Conservation (phyloP, 2,113 vertebrate genomes). For the Cololabis saira region DNA sequence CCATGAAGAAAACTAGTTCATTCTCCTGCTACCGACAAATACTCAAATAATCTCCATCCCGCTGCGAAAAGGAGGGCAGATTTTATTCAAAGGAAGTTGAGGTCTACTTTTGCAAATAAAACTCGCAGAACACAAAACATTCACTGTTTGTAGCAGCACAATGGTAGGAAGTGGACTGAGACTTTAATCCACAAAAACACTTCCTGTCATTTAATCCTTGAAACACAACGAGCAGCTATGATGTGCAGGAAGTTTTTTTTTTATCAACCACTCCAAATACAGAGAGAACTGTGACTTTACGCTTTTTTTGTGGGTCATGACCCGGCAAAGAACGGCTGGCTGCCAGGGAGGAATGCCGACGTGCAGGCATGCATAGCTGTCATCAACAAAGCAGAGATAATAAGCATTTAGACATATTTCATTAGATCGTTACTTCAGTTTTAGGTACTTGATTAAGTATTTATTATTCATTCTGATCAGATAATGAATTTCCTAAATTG, state of each 20-base stretch:
- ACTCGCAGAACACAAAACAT: slow-evolving; percentile 12
- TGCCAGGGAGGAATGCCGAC: slow-evolving; percentile 34
- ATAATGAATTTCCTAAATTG: no score
- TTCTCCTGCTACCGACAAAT: neutral
- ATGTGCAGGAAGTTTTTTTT: slow-evolving; percentile 7
- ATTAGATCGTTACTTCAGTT: no score
- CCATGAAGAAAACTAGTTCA: no score
- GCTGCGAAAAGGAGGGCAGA: slow-evolving; percentile 7
- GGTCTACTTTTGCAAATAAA: slow-evolving; percentile 17
- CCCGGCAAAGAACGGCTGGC: slow-evolving; percentile 4
- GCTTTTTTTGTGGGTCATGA: slow-evolving; percentile 38
- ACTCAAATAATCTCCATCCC: neutral
- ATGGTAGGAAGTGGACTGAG: slow-evolving; percentile 57
- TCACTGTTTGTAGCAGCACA: slow-evolving; percentile 36
- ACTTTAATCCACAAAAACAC: slow-evolving; percentile 28
- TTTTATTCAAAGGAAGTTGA: neutral
- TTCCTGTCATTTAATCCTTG: neutral
- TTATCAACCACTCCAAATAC: slow-evolving; percentile 36
- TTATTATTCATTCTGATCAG: no score
- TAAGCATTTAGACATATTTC: neutral
- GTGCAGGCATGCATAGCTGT: slow-evolving; percentile 30
- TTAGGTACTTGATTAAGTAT: no score
- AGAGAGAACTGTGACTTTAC: neutral
- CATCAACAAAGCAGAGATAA: slow-evolving; percentile 12
- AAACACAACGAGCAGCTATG: neutral